Base-by-base conservation (phyloP, 2,113 vertebrate species). In the Caranx melampygus region DNA sequence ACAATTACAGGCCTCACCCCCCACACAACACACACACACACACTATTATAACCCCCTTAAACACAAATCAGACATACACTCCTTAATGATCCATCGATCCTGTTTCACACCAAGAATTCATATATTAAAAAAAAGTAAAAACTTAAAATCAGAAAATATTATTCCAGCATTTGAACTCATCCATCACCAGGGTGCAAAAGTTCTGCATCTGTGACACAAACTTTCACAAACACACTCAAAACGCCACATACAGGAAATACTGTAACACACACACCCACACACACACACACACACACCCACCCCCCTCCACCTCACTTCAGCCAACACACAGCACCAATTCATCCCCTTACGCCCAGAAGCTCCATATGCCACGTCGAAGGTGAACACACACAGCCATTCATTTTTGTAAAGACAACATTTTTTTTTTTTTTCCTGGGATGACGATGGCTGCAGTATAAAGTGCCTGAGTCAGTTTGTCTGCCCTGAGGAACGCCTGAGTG, bases 381-480 rank as follows among this genome's bases (percentile, higher is more conserved):
- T 72, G 35, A 51, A 86, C 73, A 75, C 82, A 84, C 55, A 69
- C 51, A 72, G 18, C 59, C 66, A 80, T 87, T 88, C 87, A 79
- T 72, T 14, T 75, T 6, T 18, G 16, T 31, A 10, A 68, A 66
- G 42, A 65, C 60, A 60, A 5, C 20, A 1, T 26, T 26, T 26
- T 26, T 26, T 26, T 73, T 76, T 82, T 69, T 81, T 58, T 85
- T 71, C 61, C 57, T 18, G 74, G 65, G 68, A 64, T 62, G 34
- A 82, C 60, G 69, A 82, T 10, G 77, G 73, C 37, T 68, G 59
- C 15, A 40, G 71, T 1, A 15, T 83, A 33, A 81, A 79, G 76
- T 34, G 1, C 20, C 58, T 3, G 58, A 58, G 47, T 72, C 75
- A 49, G 78, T 60, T 57, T 2, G 65, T 35, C 70, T 52, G 58